These are phyloP conservation scores for Acanthosepion pharaonis DNA, from an alignment of 2,888 invertebrate genomes.

Conservation along the genomic window DNA sequence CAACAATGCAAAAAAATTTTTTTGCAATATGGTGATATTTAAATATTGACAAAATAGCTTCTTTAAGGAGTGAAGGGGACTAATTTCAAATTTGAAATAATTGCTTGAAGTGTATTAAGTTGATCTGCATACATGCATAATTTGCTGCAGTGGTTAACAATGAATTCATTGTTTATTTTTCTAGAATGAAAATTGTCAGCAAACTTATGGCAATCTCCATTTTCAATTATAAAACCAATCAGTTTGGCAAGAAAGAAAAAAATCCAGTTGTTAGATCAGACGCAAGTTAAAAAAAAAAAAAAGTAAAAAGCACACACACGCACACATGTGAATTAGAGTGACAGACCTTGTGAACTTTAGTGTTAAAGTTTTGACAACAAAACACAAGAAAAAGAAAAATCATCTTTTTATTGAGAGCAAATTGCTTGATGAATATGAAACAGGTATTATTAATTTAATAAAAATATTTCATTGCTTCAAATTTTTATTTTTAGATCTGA, in stretches of 20 bases:
- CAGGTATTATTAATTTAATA: not conserved
- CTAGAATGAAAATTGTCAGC: not conserved
- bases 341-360: not conserved
- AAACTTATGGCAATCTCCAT: not conserved
- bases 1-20: no score
- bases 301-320: not conserved
- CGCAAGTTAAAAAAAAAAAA: not conserved
- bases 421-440: not conserved
- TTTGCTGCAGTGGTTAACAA: not conserved
- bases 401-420: not conserved
- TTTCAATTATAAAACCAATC: not conserved
- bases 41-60: no score
- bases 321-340: not conserved
- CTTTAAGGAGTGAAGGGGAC: no score
- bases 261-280: not conserved
- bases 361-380: not conserved
- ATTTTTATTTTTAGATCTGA: not conserved
- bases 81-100: slow-evolving; percentile 3
- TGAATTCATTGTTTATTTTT: not conserved
- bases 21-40: no score
- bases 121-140: not conserved
- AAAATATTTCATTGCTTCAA: not conserved
- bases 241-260: not conserved
- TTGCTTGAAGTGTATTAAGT: not conserved
- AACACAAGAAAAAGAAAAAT: not conserved